A percentile compares a stretch with the other conserved stretches of the same genome.
phyloP scores from a whole-genome alignment of 1,140 invertebrate species.

The Sarcophaga peregrina region DNA sequence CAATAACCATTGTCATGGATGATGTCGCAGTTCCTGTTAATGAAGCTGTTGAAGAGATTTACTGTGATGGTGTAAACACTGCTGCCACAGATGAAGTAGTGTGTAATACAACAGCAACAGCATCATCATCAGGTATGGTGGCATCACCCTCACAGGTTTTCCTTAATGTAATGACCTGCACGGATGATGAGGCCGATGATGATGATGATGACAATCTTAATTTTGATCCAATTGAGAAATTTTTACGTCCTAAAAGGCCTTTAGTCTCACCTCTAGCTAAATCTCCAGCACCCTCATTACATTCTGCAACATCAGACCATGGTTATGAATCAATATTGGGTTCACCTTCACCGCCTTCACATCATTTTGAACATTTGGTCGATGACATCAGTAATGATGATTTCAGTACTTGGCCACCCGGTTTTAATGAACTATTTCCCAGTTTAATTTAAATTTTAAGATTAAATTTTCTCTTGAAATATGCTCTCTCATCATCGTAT shows the following conservation, averaged over 20 bases:
- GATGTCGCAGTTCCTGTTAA: constrained; percentile 71
- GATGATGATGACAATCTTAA: constrained; percentile 61
- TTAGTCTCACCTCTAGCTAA: constrained; percentile 59
- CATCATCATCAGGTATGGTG: constrained; percentile 36
- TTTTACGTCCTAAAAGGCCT: constrained; percentile 59
- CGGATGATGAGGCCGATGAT: constrained; percentile 59
- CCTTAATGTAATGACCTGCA: constrained; percentile 66
- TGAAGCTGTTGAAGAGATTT: constrained; percentile 68
- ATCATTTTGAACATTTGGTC: constrained; percentile 41
- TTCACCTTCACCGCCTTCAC: constrained; percentile 62
- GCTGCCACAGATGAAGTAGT: constrained; percentile 41
- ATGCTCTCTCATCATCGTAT: background rate
- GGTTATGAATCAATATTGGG: constrained; percentile 71
- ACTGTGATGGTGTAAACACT: constrained; percentile 55
- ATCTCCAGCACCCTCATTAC: constrained; percentile 59
- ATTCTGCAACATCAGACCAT: constrained; percentile 68
- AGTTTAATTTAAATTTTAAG: constrained; percentile 52
- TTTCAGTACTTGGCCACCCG: constrained; percentile 52
- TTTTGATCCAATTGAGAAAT: constrained; percentile 63
- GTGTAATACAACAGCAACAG: background rate
- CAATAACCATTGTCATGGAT: constrained; percentile 77
- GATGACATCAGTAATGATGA: constrained; percentile 52
- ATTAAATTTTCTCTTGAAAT: too few species aligned
- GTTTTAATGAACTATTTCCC: constrained; percentile 61
- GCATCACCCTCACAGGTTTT: constrained; percentile 63